Evolutionary conservation across 2,797 vertebrate genomes (phyloP).

Genomic region (Vespertilio murinus): DNA sequence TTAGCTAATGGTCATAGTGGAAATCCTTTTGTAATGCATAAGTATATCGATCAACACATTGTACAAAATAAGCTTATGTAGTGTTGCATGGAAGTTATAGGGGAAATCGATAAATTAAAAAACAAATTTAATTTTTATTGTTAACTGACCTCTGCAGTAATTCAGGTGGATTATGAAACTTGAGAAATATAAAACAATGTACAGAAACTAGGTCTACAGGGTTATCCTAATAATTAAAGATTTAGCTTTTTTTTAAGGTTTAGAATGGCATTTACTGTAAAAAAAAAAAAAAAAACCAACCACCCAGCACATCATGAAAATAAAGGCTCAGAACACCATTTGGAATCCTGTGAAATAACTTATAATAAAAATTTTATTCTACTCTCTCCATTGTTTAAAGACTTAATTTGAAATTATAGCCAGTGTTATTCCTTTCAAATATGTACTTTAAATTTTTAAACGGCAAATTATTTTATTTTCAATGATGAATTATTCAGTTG

Average conservation of each 20-base stretch:
- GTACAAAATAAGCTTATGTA: neutral
- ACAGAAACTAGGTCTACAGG: neutral
- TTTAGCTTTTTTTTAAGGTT: neutral
- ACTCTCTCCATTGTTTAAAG: neutral
- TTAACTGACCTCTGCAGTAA: neutral
- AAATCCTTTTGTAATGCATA: neutral
- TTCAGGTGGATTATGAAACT: neutral
- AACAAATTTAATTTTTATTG: neutral
- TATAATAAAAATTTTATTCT: neutral
- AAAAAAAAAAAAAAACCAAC: neutral
- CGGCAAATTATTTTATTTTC: neutral
- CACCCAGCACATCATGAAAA: neutral
- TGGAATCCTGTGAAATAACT: neutral
- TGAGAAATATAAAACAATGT: neutral
- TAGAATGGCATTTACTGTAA: neutral
- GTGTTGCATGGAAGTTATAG: neutral
- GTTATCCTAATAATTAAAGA: neutral
- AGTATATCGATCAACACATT: neutral
- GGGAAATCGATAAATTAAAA: neutral
- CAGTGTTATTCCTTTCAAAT: neutral
- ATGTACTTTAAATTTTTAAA: slow-evolving; percentile 40
- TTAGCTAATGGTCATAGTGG: neutral
- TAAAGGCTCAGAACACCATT: neutral
- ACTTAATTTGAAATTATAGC: slow-evolving; percentile 9
- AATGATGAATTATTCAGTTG: slow-evolving; percentile 34